phyloP scores from a whole-genome alignment of 2,888 invertebrate species.

The Chrysopilus asiliformis region DNA sequence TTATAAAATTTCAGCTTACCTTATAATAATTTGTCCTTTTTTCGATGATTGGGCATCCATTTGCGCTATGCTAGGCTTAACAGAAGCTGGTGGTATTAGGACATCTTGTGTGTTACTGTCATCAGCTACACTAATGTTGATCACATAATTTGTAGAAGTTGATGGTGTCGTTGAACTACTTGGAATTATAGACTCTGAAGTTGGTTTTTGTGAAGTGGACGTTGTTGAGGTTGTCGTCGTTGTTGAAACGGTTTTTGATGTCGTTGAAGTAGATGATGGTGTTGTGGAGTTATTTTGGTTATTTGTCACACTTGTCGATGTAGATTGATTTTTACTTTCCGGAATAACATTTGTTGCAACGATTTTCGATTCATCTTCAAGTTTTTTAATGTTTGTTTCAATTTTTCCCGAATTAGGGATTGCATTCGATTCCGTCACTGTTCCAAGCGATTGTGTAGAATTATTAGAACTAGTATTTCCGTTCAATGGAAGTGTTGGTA shows the following conservation, averaged over 20 bases:
- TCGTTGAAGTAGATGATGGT: neutral
- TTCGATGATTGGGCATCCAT: constrained; percentile 11
- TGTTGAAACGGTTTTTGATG: neutral
- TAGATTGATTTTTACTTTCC: constrained; percentile 1
- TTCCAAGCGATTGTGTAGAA: constrained; percentile 2
- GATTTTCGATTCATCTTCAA: neutral
- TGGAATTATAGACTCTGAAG: neutral
- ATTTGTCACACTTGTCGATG: constrained; percentile 3
- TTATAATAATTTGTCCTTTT: constrained; percentile 16
- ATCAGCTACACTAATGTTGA: neutral
- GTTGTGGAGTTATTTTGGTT: constrained; percentile 1
- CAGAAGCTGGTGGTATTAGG: constrained; percentile 24
- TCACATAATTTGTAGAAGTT: constrained; percentile 2
- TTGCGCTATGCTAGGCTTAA: constrained; percentile 21
- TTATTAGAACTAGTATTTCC: no score
- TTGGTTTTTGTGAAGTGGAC: neutral
- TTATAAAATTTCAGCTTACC: constrained; percentile 12
- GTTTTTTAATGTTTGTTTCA: neutral
- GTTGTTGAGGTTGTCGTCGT: constrained; percentile 1
- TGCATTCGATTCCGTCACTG: constrained; percentile 1
- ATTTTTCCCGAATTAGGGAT: neutral
- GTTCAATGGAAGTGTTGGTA: neutral
- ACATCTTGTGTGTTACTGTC: constrained; percentile 2
- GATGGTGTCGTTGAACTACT: constrained; percentile 1
- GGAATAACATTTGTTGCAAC: neutral